Base-by-base conservation (phyloP, 2,113 vertebrate genomes). In the Nerophis ophidion region DNA sequence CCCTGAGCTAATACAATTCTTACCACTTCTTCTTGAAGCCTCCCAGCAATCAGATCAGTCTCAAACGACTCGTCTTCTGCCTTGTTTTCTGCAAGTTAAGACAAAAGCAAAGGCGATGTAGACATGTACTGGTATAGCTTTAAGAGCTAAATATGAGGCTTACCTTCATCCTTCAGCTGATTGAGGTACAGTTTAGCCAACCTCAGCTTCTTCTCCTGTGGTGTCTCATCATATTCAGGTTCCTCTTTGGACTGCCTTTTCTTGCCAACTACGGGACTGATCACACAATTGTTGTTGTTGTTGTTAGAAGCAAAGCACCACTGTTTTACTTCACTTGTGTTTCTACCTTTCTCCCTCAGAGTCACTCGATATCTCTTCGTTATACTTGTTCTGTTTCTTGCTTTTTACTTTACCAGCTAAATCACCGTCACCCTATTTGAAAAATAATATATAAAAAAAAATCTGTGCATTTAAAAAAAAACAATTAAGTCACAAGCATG, bases 121-220 rank as follows among this genome's bases (percentile, higher is more conserved):
- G 19, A 33, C 1, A 47, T 57, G 40, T 46, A 26, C 1, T 26
- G 26, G 26, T 26, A 26, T 26, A 34, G 6, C 33, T 13, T 33
- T 8, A 15, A 14, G 8, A 47, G 34, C 5, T 4, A 33, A 45
- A 9, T 13, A 11, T 6, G 4, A 10, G n/a, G 19, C 79, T 77
- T 57, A 93, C 94, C 94, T 77, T 95, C 92, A 6, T 92, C 89
- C 52, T 80, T 90, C 17, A 97, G 84, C 74, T 97, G 93, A 0
- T 93, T 89, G 1, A 97, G 88, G 80, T 98, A 97, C 9, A 88
- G 83, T 71, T 97, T 98, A 26, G 95, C 94, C 65, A 98, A 75
- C 63, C 95, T 90, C 26, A 98, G 89, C 74, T 95, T 98, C 85
- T 97, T 98, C 81, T 98, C 95, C 75, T 98, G 96, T 0, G 92